Percentiles rank a stretch among this genome's conserved stretches.
These are phyloP conservation scores for Latrodectus hesperus DNA, from an alignment of 2,888 invertebrate species.

Conservation along the genomic window DNA sequence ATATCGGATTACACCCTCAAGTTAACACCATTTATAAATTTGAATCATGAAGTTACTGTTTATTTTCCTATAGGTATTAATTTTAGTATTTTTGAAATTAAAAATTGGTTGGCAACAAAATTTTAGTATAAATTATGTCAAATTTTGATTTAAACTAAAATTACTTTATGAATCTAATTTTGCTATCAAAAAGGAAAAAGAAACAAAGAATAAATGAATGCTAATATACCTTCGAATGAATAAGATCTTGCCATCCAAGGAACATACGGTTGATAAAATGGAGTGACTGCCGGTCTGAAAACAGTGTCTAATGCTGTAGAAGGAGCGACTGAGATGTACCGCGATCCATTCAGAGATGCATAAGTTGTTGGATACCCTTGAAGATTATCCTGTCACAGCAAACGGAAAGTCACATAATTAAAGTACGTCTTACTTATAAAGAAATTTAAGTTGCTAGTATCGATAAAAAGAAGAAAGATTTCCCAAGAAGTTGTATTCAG, in stretches of 20 bases:
- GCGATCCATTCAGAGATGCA: conserved; percentile 35
- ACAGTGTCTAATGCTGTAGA: conserved; percentile 36
- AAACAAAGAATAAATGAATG: too few relatives aligned
- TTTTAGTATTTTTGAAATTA: background rate
- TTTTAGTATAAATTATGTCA: too few relatives aligned
- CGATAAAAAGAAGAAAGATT: too few relatives aligned
- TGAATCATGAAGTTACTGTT: background rate
- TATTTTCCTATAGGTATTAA: background rate
- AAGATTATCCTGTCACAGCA: conserved; percentile 30
- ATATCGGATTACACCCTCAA: too few relatives aligned
- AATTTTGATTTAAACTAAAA: too few relatives aligned
- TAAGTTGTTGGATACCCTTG: conserved; percentile 43
- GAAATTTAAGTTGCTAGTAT: too few relatives aligned
- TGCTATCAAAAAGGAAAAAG: too few relatives aligned
- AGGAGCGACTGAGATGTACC: conserved; percentile 45
- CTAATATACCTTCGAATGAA: conserved; percentile 37
- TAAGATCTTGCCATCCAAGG: conserved; percentile 60
- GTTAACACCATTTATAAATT: background rate
- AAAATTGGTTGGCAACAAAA: background rate
- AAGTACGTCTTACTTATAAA: too few relatives aligned
- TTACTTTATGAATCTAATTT: too few relatives aligned
- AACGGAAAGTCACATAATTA: too few relatives aligned
- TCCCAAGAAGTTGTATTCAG: too few relatives aligned
- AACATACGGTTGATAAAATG: conserved; percentile 60
- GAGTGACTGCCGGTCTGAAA: conserved; percentile 33